Base-by-base conservation (phyloP, 2,797 vertebrate genomes). In the Capromys pilorides region DNA sequence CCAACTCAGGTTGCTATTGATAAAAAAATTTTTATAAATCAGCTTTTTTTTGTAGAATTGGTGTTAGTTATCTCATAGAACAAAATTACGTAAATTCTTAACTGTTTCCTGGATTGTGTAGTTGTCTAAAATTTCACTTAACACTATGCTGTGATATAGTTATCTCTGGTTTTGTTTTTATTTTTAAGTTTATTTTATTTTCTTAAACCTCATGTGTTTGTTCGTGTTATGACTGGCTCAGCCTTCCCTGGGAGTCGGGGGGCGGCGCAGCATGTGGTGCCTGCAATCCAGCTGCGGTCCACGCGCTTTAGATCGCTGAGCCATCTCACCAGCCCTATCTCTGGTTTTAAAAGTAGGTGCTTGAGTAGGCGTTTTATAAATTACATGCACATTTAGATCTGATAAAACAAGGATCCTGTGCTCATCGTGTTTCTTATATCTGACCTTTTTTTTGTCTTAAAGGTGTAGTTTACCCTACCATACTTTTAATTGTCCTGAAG, bases 131-230 rank as follows among this genome's bases (percentile, higher is more conserved):
- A 49, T 93, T 96, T 94, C 41, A 83, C 71, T 85, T 94, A 85
- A 96, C 97, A 96, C 67, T 92, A 21, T 8, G 3, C 0, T 88
- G 28, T 62, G 11, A 92, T 83, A 91, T 28, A 94, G 84, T 94
- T 97, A 14, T 86, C 81, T 92, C 18, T 82, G 21, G 8, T 90
- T 94, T 96, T 64, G n/a, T n/a, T n/a, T n/a, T n/a, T n/a, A n/a
- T n/a, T n/a, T n/a, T n/a, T n/a, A n/a, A n/a, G n/a, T n/a, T n/a
- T n/a, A n/a, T n/a, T n/a, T n/a, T n/a, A n/a, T n/a, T n/a, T n/a
- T n/a, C n/a, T n/a, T n/a, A n/a, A n/a, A n/a, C n/a, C n/a, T n/a
- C n/a, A n/a, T n/a, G n/a, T n/a, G n/a, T n/a, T n/a, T n/a, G n/a
- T n/a, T n/a, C n/a, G n/a, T n/a, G n/a, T n/a, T n/a, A n/a, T n/a